Evolutionary conservation across 2,888 invertebrate species (phyloP), one percentile per base, ranked within the genome.

Genomic region (Melieria crassipennis): DNA sequence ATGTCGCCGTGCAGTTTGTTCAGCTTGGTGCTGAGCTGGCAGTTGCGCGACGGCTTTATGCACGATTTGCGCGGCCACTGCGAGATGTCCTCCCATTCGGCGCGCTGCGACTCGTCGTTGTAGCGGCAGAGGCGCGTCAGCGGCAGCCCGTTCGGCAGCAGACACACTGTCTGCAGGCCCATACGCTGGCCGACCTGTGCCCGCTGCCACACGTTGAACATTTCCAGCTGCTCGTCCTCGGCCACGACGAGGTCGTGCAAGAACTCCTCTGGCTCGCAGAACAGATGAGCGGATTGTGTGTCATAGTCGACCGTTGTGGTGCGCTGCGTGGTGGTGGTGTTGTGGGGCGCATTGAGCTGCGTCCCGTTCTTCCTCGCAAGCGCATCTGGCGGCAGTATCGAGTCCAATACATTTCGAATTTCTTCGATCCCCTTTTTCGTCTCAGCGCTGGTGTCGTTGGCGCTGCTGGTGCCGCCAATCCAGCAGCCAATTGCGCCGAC

Each of bases 61-160:
- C 86, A 85, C 10, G 78, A 72, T 0, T 79, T 71, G 1, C 64
- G 66, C 42, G 67, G 42, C 73, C 76, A 77, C 0, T 76, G 75
- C 43, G 11, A 84, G 10, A 87, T 83, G n/a, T 82, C 74, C 46
- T 87, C 87, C 92, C 92, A 92, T 7, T 68, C 71, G 30, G 79
- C 78, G 48, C 88, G 88, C n/a, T 90, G 90, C 6, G 84, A 77
- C 1, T 88, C 79, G 77, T 89, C 89, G 69, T 89, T 86, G n/a
- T 91, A 89, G 6, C 78, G 72, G 77, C 92, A 92, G 58, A 84
- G 84, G 76, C 91, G 86, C 43, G 87, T 88, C 7, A 91, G 88
- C 1, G 91, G 91, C 68, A 91, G 81, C 2, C 90, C 90, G 78
- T 90, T 89, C 5, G 82, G 80, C 80, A 89, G 88, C 48, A 92